Evolutionary conservation across 2,113 vertebrate species (phyloP).

Genomic region (Notothenia rossii): DNA sequence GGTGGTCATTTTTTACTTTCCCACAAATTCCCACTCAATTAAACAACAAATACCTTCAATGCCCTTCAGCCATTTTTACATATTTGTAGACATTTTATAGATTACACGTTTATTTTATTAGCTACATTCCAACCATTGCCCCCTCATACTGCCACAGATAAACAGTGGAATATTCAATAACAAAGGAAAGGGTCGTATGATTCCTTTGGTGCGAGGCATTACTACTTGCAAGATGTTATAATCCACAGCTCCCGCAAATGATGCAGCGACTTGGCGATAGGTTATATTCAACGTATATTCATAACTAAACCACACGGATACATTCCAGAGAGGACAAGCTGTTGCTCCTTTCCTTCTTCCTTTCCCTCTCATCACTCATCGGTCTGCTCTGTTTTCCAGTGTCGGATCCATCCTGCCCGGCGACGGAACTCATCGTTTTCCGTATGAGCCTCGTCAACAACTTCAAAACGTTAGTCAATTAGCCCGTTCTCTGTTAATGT

Average conservation of each 20-base stretch:
- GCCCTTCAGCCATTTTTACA: too few species aligned
- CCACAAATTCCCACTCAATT: too few species aligned
- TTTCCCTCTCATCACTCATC: background rate
- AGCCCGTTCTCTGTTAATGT: conserved; percentile 48
- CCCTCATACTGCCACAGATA: background rate
- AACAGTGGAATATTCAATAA: background rate
- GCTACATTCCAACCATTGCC: too few species aligned
- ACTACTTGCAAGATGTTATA: background rate
- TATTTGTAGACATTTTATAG: background rate
- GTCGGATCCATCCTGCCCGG: conserved; percentile 81
- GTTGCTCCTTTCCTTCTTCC: background rate
- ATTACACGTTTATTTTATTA: too few species aligned
- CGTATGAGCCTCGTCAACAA: conserved; percentile 81
- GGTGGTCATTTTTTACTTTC: too few species aligned
- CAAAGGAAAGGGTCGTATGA: background rate
- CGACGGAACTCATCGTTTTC: conserved; percentile 75
- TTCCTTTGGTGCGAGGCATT: too few species aligned
- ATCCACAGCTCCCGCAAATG: background rate
- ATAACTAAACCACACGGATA: background rate
- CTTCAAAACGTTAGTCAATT: conserved; percentile 92
- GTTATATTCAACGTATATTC: background rate
- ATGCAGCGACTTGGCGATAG: background rate
- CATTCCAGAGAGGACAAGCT: background rate
- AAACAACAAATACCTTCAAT: too few species aligned
- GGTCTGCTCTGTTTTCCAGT: conserved; percentile 80